A percentile compares a stretch with the other conserved stretches of the same genome.
These are phyloP conservation scores for Mycetomoellerius zeteki DNA, from an alignment of 1,140 invertebrate genomes.

Conservation along the genomic window DNA sequence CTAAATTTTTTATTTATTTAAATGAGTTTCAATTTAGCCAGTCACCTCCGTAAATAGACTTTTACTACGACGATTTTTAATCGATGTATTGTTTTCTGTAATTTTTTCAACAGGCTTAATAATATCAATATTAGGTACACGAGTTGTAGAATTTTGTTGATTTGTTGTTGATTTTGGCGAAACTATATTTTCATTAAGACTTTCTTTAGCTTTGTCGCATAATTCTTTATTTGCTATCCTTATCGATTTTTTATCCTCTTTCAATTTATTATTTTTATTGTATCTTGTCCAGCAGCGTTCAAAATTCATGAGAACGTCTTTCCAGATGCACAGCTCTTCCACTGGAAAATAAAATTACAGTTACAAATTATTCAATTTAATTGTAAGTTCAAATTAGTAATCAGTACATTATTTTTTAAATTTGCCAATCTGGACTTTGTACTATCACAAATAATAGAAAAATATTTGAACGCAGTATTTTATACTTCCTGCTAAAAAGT, in stretches of 20 bases:
- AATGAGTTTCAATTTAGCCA: slow-evolving; percentile 49
- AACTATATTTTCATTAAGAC: neutral
- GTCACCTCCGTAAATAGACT: slow-evolving; percentile 38
- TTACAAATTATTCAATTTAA: slow-evolving; percentile 1
- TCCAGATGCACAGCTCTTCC: slow-evolving; percentile 78
- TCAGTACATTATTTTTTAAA: slow-evolving; percentile 33
- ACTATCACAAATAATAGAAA: neutral
- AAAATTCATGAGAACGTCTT: slow-evolving; percentile 74
- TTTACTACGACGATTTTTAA: neutral
- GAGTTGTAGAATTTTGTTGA: neutral
- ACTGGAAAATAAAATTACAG: slow-evolving; percentile 68
- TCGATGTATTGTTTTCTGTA: slow-evolving; percentile 13
- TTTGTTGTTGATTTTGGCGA: slow-evolving; percentile 8
- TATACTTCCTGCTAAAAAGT: neutral
- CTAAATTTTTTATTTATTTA: neutral
- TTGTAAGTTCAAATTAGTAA: slow-evolving; percentile 32
- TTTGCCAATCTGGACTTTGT: neutral
- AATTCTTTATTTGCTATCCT: neutral
- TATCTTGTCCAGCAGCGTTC: slow-evolving; percentile 74
- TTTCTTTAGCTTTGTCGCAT: neutral
- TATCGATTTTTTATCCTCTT: neutral
- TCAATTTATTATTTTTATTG: slow-evolving; percentile 46
- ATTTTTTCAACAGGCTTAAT: neutral
- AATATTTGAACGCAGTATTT: neutral
- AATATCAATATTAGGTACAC: neutral